Evolutionary conservation across 2,797 vertebrate genomes (phyloP), one percentile per base, ranked within the genome.

Genomic region (Cynodonichthys magdalenae): DNA sequence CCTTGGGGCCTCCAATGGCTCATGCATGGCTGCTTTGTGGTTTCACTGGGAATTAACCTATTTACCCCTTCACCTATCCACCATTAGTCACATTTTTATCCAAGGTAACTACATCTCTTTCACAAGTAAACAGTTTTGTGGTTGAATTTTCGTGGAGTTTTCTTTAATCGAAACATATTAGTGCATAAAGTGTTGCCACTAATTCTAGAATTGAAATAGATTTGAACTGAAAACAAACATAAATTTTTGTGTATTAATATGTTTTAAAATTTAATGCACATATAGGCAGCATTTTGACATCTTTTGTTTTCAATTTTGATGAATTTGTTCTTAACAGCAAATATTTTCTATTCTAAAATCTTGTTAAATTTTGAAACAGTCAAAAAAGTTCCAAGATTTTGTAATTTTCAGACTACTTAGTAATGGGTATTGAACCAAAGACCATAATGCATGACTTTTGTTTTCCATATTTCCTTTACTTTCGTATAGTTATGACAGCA

Each of bases 1-100:
- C 87, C 57, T 85, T 92, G 84, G 90, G 90, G 81, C 82, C 85
- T 78, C 76, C 75, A 73, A 77, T 71, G 77, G 86, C 87, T 92
- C 84, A 87, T 94, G 96, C 94, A 93, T 95, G 95, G 94, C 95
- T 95, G 93, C 93, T 95, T 89, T 91, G 84, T 92, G 85, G 87
- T 91, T 87, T 89, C 75, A 86, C 78, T 76, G 70, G 61, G 76
- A 67, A 84, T 76, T 85, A 75, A 86, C 75, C 77, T 82, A 81
- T 64, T 86, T 87, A 75, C 71, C 81, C 59, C 73, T 65, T 68
- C 80, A 81, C 63, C 69, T 80, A 75, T 82, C 61, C 73, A 87
- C 79, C 34, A 41, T 86, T 83, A 83, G 82, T 82, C 73, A 71
- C 82, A 84, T 81, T 81, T 72, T 82, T 72, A 67, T 75, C 79